These are phyloP conservation scores for Gallinago undulata DNA, from an alignment of 2,113 vertebrate genomes.

Conservation along the genomic window DNA sequence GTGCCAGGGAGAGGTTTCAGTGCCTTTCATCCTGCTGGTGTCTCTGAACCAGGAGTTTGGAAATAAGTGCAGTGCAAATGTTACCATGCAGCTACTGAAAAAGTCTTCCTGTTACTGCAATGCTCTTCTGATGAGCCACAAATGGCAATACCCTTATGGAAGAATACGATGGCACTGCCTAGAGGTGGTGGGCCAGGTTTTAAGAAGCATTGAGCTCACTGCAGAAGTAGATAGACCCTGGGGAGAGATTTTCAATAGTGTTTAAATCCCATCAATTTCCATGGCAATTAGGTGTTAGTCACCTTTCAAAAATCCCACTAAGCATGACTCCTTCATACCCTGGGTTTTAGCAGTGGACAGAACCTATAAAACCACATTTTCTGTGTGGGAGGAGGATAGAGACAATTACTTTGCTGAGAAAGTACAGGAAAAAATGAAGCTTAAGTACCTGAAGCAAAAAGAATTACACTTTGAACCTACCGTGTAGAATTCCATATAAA, in stretches of 20 bases:
- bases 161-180: fast-evolving
- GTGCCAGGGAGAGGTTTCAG: background rate
- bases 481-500: background rate
- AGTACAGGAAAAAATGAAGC: background rate
- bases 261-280: background rate
- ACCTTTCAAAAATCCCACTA: background rate
- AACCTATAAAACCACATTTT: background rate
- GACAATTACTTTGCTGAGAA: background rate
- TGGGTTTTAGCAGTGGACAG: background rate
- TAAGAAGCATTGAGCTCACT: background rate
- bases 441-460: background rate
- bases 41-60: background rate
- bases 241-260: background rate
- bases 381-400: background rate
- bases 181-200: background rate
- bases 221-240: background rate
- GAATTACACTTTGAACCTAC: background rate
- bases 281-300: background rate
- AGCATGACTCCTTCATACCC: background rate
- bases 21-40: fast-evolving
- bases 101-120: background rate
- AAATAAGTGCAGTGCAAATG: background rate
- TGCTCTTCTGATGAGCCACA: background rate
- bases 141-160: background rate
- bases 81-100: background rate